Conservation (phyloP, 2,888 invertebrate genomes). For the Nemapogon koenigi region DNA sequence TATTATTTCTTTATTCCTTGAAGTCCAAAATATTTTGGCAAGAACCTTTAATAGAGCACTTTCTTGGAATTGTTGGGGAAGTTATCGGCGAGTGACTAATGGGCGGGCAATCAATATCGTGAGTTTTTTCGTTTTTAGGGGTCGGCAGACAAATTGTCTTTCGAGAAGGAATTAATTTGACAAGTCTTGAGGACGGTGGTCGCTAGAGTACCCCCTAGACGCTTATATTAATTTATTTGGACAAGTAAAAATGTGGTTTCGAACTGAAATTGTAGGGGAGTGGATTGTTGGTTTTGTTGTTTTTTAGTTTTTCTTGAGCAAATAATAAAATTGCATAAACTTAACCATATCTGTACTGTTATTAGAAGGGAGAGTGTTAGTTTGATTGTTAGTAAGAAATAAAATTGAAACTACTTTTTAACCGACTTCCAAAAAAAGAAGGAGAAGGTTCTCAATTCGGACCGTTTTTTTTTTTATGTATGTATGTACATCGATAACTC, state of each 20-base stretch:
- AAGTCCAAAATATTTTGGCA: too few species aligned
- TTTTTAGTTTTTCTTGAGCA: too few species aligned
- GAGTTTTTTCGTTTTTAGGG: slow-evolving; percentile 40
- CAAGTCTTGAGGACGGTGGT: slow-evolving; percentile 28
- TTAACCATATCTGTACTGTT: too few species aligned
- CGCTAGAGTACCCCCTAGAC: slow-evolving; percentile 33
- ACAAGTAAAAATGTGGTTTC: slow-evolving; percentile 55
- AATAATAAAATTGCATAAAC: too few species aligned
- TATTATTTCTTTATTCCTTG: too few species aligned
- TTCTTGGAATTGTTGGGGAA: slow-evolving; percentile 6
- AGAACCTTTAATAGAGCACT: slow-evolving; percentile 2
- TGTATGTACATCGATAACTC: too few species aligned
- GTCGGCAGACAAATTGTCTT: slow-evolving; percentile 55
- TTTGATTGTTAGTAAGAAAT: too few species aligned
- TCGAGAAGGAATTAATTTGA: slow-evolving; percentile 62
- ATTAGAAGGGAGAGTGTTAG: too few species aligned
- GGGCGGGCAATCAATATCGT: slow-evolving; percentile 39
- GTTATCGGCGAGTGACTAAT: slow-evolving; percentile 30
- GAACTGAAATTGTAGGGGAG: slow-evolving; percentile 22
- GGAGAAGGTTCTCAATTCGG: too few species aligned
- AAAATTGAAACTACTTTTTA: too few species aligned
- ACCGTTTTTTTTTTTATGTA: too few species aligned
- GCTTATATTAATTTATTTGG: slow-evolving; percentile 57
- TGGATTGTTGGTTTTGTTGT: slow-evolving; percentile 1
- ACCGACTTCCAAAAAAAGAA: too few species aligned